These are phyloP conservation scores for Sarcophaga bullata DNA, from an alignment of 1,140 invertebrate species.

Conservation along the genomic window DNA sequence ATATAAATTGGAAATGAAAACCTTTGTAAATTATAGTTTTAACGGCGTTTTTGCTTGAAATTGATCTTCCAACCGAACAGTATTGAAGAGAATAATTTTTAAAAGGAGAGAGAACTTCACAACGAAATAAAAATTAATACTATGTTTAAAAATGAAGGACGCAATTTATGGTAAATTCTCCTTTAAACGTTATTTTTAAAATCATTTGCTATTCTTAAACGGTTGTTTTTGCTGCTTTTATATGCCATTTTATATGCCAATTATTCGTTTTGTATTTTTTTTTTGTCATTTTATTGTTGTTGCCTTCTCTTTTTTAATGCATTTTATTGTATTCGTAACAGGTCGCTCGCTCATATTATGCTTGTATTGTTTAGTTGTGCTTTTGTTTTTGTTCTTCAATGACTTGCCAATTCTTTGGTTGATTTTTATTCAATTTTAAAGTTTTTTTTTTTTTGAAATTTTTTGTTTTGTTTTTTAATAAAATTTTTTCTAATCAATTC, in stretches of 20 bases:
- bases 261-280: neutral
- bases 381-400: neutral
- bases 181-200: no score
- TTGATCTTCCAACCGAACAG: no score
- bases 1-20: no score
- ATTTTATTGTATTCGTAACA: neutral
- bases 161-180: no score
- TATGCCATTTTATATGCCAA: neutral
- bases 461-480: neutral
- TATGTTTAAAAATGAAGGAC: no score
- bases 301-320: neutral
- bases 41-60: no score
- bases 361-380: neutral
- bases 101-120: no score
- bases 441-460: neutral
- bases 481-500: neutral
- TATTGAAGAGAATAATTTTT: no score
- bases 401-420: slow-evolving; percentile 7
- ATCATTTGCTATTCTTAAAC: no score
- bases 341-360: neutral
- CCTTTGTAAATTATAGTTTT: no score
- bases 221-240: neutral
- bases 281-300: neutral
- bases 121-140: no score
- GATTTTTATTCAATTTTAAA: neutral